Base-by-base conservation (phyloP, 1,140 invertebrate species). In the Brachionus rubens region DNA sequence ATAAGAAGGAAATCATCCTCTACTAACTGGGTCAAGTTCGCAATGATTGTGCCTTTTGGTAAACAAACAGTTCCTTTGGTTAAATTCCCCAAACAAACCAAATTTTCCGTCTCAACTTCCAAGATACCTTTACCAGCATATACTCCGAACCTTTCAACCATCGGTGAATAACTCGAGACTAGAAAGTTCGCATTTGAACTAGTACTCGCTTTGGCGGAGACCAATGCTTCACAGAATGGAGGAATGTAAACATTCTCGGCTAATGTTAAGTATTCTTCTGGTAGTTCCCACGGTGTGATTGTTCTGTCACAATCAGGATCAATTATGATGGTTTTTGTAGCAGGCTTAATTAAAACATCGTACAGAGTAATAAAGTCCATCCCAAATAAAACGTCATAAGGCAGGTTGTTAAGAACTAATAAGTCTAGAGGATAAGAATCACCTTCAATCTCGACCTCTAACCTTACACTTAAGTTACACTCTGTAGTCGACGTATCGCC, bases 331-430 rank as follows among this genome's bases (percentile, higher is more conserved):
- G 50, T 33, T 16, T 59, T 59, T 16, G 28, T 30, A 14, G 54
- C 54, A 12, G 24, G 26, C 16, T 28, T 24, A 9, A 59, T 59
- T 33, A 59, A 14, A 12, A 59, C 54, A 59, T 59, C 54, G 30
- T 36, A 59, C 9, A 59, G 54, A 16, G 30, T n/a, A 33, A 59
- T 59, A 33, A 59, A 59, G 30, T 59, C 54, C 54, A 59, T 59
- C n/a, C 54, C 54, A 33, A 59, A 59, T 30, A 59, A 6, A 33
- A 59, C 54, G 6, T 59, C 54, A 33, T 59, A 59, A 30, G 54
- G 54, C 54, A 59, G 33, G 30, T 30, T 30, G 26, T 59, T 28
- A 16, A 59, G n/a, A 12, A 59, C 54, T 33, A 59, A 59, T 33
- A 59, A 33, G 33, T 59, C 26, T n/a, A 59, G 16, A 14, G 54